Base-by-base conservation (phyloP, 2,797 vertebrate genomes). In the Centropyge bicolor region DNA sequence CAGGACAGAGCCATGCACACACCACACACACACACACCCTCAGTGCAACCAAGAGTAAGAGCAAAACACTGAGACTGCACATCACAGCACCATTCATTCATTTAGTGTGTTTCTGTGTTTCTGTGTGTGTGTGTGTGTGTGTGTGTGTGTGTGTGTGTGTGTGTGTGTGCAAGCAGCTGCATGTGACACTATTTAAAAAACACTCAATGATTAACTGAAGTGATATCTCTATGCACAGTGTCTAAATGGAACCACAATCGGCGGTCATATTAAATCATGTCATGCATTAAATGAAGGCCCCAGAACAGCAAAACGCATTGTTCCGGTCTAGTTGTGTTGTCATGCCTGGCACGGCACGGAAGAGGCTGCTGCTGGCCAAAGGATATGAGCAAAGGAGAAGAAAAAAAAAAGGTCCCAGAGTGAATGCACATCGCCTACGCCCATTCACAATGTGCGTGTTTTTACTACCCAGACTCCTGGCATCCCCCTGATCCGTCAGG, bases 321-420 rank as follows among this genome's bases (percentile, higher is more conserved):
- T 94, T 93, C 93, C 89, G 92, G 92, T 94, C 92, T 92, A 92
- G 91, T 94, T 92, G 85, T 89, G 88, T 72, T 89, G 87, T 84
- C 88, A 89, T 81, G 87, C 83, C 66, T 77, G 74, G 82, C 89
- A 88, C 86, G 75, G 76, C 82, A 86, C 71, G 72, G 66, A 14
- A 49, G 67, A 78, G 57, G 59, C 77, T 82, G 80, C 80, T 80
- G 52, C 36, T 57, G 80, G 79, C 76, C 86, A 78, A 64, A 83
- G 40, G 80, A 83, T 38, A 74, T 54, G 61, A 78, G 83, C 27
- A 48, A 35, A 81, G 2, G 45, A 52, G 68, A 63, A 62, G n/a
- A n/a, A 74, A 43, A 72, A 27, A 41, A 62, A 57, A 79, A 74
- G 74, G 71, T 83, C 70, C 74, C 77, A 4, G 49, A 48, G 45